Base-by-base conservation (phyloP, 2,113 vertebrate genomes). In the Mionectes macconnelli region DNA sequence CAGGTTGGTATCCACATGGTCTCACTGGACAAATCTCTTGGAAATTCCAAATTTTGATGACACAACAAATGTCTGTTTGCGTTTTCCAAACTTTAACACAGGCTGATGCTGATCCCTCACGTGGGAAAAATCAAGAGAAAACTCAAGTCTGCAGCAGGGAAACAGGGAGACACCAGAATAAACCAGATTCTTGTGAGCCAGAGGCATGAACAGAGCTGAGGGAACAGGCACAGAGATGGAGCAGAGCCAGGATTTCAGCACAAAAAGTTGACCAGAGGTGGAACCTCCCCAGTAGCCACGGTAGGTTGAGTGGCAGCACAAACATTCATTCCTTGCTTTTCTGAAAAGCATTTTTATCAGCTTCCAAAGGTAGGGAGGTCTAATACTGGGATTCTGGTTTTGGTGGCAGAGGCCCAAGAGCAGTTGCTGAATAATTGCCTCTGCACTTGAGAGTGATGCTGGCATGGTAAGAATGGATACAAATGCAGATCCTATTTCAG, bases 41-140 rank as follows among this genome's bases (percentile, higher is more conserved):
- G 39, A 91, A 76, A 5, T 57, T 39, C 45, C 87, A 70, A 80
- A 80, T 85, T 60, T 16, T 70, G 82, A 80, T 88, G 75, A 66
- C 52, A 88, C 50, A 93, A 63, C 8, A 76, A 82, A 22, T 16
- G 30, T 83, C 75, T 91, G 55, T 20, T 33, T 30, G 47, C 59
- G 14, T 74, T 66, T 87, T 59, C 21, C 72, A 55, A 6, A 39
- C 25, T 74, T 77, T 33, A 74, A 42, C 40, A 57, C 1, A 49
- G 77, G n/a, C 40, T 31, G 68, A 49, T 1, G 2, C 28, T 23
- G 21, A 86, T 74, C 33, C 50, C 19, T 87, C 3, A 0, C 0
- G 0, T 22, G 30, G 42, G 30, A 72, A 84, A 77, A n/a, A 73
- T 45, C 20, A 52, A 76, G 33, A 49, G 22, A 70, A 90, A 63